Evolutionary conservation across 2,888 invertebrate species (phyloP).

Genomic region (Torymus texanus): DNA sequence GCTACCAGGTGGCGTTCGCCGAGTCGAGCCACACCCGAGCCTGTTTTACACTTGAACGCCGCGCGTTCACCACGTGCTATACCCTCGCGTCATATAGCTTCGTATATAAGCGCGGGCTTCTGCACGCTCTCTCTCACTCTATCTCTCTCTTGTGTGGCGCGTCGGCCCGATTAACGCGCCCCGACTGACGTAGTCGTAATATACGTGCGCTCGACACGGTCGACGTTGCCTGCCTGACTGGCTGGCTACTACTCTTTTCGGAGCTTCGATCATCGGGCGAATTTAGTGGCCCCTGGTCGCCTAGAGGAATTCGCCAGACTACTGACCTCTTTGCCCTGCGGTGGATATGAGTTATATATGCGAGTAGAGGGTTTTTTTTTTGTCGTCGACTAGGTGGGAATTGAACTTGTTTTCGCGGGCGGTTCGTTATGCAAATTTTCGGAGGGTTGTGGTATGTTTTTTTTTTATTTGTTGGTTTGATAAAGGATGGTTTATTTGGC

Average conservation of each 20-base stretch:
- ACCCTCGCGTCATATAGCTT: neutral
- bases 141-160: conserved; percentile 58
- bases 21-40: conserved; percentile 69
- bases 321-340: conserved; percentile 50
- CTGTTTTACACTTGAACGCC: conserved; percentile 59
- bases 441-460: neutral
- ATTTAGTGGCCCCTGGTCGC: conserved; percentile 47
- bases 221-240: neutral
- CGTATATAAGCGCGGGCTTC: conserved; percentile 22
- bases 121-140: conserved; percentile 54
- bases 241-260: conserved; percentile 13
- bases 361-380: conserved; percentile 7
- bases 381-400: neutral
- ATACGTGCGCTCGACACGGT: conserved; percentile 43
- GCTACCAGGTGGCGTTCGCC: conserved; percentile 67
- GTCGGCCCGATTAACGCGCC: conserved; percentile 59
- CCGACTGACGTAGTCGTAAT: conserved; percentile 50
- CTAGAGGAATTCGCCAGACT: conserved; percentile 49
- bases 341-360: conserved; percentile 29
- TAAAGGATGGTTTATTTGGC: no score
- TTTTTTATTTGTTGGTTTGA: no score
- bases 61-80: conserved; percentile 40
- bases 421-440: conserved; percentile 14
- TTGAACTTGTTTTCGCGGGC: conserved; percentile 14
- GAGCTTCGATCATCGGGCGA: conserved; percentile 49